Conservation (phyloP, 2,888 invertebrate genomes). For the Scaptomyza caliginosa region DNA sequence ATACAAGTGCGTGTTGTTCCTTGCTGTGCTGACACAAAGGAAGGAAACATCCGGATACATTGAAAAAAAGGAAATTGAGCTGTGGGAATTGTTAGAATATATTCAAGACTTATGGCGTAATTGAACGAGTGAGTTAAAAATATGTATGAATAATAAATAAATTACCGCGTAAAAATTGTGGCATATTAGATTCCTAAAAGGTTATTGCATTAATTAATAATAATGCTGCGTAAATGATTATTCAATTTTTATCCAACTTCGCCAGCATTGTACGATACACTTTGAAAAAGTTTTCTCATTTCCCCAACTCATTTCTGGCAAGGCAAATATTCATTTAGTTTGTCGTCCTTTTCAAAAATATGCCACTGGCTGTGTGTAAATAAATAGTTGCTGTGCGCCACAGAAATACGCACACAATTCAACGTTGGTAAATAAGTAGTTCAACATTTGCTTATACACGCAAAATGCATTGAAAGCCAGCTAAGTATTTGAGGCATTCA, state of each 20-base stretch:
- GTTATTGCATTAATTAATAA: conserved; percentile 28
- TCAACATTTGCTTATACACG: conserved; percentile 59
- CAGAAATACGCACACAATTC: conserved; percentile 8
- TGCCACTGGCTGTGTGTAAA: conserved; percentile 14
- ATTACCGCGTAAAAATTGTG: conserved; percentile 25
- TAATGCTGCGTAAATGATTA: neutral
- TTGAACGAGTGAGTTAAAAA: conserved; percentile 24
- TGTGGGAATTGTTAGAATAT: conserved; percentile 26
- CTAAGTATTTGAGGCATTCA: conserved; percentile 64
- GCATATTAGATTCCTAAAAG: conserved; percentile 10
- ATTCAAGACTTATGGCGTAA: conserved; percentile 19
- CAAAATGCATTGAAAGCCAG: conserved; percentile 53
- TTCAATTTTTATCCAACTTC: neutral
- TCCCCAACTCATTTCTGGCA: conserved; percentile 13
- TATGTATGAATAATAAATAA: conserved; percentile 33
- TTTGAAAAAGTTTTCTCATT: conserved; percentile 22
- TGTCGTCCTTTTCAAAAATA: conserved; percentile 21
- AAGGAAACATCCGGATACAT: conserved; percentile 32
- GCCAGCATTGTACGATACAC: neutral
- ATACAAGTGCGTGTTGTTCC: neutral
- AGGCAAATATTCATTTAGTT: conserved; percentile 18
- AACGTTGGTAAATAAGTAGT: conserved; percentile 56
- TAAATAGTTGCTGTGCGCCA: conserved; percentile 29
- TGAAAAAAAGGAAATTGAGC: conserved; percentile 23
- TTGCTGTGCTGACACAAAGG: conserved; percentile 10